phyloP scores from a whole-genome alignment of 2,888 invertebrate genomes.

The Nephrocerus scutellatus region DNA sequence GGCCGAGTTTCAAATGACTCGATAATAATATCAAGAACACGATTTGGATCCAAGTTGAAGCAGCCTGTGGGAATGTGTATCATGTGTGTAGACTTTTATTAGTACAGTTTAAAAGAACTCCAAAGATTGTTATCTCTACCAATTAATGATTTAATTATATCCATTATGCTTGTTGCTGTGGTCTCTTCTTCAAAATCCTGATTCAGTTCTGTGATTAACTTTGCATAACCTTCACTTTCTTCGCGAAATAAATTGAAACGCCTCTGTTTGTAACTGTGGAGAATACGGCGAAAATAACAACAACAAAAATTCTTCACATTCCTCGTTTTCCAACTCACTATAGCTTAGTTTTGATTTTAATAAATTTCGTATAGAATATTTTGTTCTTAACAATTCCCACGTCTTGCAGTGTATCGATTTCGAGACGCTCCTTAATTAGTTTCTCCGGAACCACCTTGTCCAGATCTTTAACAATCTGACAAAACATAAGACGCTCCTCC shows the following conservation, averaged over 20 bases:
- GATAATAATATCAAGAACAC: constrained; percentile 91
- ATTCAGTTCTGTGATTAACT: constrained; percentile 88
- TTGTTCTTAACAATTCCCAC: constrained; percentile 83
- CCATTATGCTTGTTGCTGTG: constrained; percentile 63
- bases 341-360: constrained; percentile 94
- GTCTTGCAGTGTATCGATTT: constrained; percentile 89
- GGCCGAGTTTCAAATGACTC: constrained; percentile 92
- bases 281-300: no score
- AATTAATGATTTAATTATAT: constrained; percentile 88
- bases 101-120: no score
- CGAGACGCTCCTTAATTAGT: constrained; percentile 83
- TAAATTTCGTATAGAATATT: constrained; percentile 88
- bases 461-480: constrained; percentile 68
- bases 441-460: constrained; percentile 80
- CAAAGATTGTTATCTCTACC: no score
- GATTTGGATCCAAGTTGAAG: constrained; percentile 97
- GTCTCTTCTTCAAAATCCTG: constrained; percentile 55
- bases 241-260: constrained; percentile 98
- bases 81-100: no score
- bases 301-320: background rate
- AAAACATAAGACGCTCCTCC: constrained; percentile 69
- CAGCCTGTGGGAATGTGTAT: constrained; percentile 62
- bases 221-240: constrained; percentile 98
- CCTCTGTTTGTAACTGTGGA: constrained; percentile 92
- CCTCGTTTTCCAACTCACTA: constrained; percentile 80